phyloP scores from a whole-genome alignment of 2,888 invertebrate species.

The Tromatobia lineatoria region DNA sequence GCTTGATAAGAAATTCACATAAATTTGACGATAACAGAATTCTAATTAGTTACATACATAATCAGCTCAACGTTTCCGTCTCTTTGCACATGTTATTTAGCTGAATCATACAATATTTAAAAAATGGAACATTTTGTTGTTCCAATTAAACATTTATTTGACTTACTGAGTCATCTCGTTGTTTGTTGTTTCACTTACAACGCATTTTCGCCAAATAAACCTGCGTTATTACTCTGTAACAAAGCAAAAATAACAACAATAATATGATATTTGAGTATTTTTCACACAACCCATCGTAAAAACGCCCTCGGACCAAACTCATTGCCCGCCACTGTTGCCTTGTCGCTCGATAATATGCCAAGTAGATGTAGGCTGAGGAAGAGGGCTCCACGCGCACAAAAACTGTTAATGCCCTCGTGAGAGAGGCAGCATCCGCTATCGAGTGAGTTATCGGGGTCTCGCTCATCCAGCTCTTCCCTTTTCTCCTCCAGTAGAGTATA shows the following conservation, averaged over 20 bases:
- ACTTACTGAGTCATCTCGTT: too few relatives aligned
- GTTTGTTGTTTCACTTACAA: too few relatives aligned
- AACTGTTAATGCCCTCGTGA: conserved; percentile 73
- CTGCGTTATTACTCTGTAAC: too few relatives aligned
- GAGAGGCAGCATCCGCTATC: conserved; percentile 72
- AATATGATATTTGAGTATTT: background rate
- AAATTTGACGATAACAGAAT: too few relatives aligned
- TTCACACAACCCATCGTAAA: background rate
- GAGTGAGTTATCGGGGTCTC: conserved; percentile 65
- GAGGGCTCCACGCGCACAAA: conserved; percentile 71
- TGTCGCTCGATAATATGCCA: conserved; percentile 69
- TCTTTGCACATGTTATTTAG: too few relatives aligned
- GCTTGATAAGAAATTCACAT: too few relatives aligned
- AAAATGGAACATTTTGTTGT: too few relatives aligned
- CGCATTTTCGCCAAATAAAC: too few relatives aligned
- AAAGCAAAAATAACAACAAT: background rate
- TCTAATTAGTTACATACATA: too few relatives aligned
- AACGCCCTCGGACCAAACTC: background rate
- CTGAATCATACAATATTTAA: too few relatives aligned
- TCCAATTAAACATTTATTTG: too few relatives aligned
- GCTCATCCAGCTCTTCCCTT: conserved; percentile 7
- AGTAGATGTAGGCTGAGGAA: conserved; percentile 8
- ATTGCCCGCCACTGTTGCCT: conserved; percentile 40
- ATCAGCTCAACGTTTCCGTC: too few relatives aligned
- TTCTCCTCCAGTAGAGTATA: conserved; percentile 45